These are phyloP conservation scores for Phania funesta DNA, from an alignment of 2,888 invertebrate genomes.

Conservation along the genomic window DNA sequence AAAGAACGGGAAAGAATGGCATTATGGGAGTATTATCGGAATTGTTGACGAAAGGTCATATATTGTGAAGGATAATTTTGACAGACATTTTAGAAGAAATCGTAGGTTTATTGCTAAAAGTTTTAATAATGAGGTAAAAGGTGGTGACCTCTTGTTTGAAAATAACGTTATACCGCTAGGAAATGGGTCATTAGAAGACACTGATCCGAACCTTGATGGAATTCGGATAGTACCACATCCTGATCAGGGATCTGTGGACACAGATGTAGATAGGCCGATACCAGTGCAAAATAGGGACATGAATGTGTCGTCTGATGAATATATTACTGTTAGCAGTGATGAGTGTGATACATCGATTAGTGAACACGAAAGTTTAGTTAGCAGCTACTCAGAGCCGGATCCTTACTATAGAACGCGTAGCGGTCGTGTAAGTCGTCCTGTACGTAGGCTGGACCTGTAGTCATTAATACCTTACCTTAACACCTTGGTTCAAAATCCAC, in stretches of 20 bases:
- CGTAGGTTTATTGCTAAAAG: slow-evolving; percentile 1
- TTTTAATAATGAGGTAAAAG: neutral
- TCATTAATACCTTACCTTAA: too few relatives aligned
- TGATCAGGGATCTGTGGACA: neutral
- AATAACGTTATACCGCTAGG: neutral
- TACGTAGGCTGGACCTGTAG: neutral
- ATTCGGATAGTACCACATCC: neutral
- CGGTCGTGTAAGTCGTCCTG: neutral
- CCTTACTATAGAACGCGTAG: neutral
- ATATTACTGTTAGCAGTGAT: neutral
- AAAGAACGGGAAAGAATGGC: slow-evolving; percentile 17
- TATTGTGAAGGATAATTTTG: slow-evolving; percentile 8
- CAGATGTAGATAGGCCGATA: neutral
- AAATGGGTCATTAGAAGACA: neutral
- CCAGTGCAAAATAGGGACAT: neutral
- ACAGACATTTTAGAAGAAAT: slow-evolving; percentile 24
- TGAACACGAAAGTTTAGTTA: neutral
- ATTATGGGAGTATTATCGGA: slow-evolving; percentile 5
- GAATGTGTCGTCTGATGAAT: neutral
- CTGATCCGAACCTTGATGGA: neutral
- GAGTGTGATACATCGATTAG: neutral
- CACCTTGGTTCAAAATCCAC: neutral
- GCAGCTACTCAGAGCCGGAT: neutral
- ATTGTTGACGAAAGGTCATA: slow-evolving; percentile 19
- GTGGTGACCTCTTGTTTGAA: neutral